Conservation (phyloP, 2,797 vertebrate species). For the Chlorospingus semifuscus region DNA sequence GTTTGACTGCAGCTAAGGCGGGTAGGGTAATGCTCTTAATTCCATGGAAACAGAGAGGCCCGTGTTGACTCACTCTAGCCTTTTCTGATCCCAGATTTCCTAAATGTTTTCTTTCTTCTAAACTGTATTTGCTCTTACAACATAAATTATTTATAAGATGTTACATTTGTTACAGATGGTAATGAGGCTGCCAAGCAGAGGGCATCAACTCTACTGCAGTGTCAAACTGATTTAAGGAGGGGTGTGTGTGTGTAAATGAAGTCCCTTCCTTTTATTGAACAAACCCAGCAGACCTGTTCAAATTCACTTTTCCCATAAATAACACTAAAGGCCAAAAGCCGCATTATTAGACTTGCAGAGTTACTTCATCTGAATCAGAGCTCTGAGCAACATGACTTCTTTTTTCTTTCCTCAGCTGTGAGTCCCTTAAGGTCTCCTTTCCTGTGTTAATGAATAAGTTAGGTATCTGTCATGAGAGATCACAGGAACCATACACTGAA, state of each 20-base stretch:
- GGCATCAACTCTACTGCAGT: background rate
- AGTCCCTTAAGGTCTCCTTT: background rate
- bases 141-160: constrained; percentile 8
- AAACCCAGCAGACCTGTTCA: background rate
- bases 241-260: background rate
- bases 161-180: background rate
- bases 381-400: background rate
- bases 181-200: background rate
- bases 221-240: background rate
- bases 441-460: background rate
- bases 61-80: background rate
- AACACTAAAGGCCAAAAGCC: background rate
- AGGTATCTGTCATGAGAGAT: background rate
- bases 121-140: background rate
- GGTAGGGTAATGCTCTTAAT: background rate
- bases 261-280: background rate
- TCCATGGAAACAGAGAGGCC: background rate
- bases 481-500: background rate
- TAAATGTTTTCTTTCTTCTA: background rate
- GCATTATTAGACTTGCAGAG: background rate
- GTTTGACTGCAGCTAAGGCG: background rate
- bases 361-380: background rate
- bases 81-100: background rate
- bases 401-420: background rate
- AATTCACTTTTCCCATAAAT: background rate